phyloP scores from a whole-genome alignment of 2,888 invertebrate genomes.

The Plagiodera versicolora region DNA sequence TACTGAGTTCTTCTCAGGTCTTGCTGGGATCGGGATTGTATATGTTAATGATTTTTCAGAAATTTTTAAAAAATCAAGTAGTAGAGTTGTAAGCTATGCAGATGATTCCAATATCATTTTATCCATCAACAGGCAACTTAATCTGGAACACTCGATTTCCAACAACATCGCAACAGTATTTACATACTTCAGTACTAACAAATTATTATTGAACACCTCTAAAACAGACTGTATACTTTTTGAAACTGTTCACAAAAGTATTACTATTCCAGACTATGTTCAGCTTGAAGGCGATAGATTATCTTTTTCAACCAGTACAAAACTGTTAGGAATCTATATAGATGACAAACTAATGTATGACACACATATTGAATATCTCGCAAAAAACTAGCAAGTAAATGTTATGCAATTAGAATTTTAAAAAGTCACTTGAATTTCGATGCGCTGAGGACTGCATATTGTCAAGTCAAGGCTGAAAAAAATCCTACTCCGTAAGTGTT shows the following conservation, averaged over 20 bases:
- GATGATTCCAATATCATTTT: neutral
- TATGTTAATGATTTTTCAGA: neutral
- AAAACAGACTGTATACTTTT: constrained; percentile 5
- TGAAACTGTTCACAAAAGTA: neutral
- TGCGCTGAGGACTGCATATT: neutral
- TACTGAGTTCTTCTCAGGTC: neutral
- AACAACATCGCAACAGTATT: neutral
- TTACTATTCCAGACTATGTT: neutral
- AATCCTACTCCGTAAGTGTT: too few relatives aligned
- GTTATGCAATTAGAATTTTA: constrained; percentile 1
- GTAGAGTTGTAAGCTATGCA: neutral
- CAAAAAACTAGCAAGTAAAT: constrained; percentile 6
- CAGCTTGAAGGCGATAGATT: neutral
- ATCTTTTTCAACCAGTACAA: neutral
- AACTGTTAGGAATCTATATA: neutral
- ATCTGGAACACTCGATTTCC: neutral
- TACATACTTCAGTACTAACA: constrained; percentile 3
- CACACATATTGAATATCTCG: neutral
- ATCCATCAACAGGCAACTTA: neutral
- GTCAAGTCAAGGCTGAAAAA: too few relatives aligned
- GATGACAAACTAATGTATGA: too few relatives aligned
- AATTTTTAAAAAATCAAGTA: too few relatives aligned
- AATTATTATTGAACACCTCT: constrained; percentile 6
- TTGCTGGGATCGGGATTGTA: neutral
- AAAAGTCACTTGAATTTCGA: neutral